Evolutionary conservation across 2,888 invertebrate species (phyloP).

Genomic region (Lasioglossum vierecki): DNA sequence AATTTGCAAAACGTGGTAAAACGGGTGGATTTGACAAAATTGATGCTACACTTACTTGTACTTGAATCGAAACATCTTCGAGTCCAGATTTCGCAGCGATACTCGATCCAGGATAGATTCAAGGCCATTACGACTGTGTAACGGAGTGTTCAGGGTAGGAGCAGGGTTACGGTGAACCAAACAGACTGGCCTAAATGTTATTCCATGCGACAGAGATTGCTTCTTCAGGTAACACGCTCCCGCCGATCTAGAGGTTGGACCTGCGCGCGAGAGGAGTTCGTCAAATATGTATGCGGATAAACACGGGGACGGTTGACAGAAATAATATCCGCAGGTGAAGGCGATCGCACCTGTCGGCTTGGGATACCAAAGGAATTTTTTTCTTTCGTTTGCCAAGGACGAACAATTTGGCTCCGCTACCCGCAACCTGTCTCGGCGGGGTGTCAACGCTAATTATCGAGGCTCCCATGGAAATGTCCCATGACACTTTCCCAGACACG

Average conservation of each 20-base stretch:
- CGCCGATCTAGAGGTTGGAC: slow-evolving; percentile 50
- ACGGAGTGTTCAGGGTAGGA: slow-evolving; percentile 27
- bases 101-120: not conserved
- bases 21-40: too few relatives aligned
- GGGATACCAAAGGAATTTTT: slow-evolving; percentile 36
- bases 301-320: slow-evolving; percentile 74
- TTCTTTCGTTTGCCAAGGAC: not conserved
- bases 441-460: not conserved
- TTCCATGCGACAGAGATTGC: slow-evolving; percentile 76
- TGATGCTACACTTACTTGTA: not conserved
- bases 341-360: slow-evolving; percentile 65
- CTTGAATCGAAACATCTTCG: not conserved
- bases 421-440: not conserved
- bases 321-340: slow-evolving; percentile 74
- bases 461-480: too few relatives aligned
- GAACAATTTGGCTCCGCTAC: slow-evolving; percentile 13
- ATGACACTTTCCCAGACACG: too few relatives aligned
- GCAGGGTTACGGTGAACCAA: slow-evolving; percentile 38
- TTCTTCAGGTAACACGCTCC: slow-evolving; percentile 74
- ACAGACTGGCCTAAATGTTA: slow-evolving; percentile 72
- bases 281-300: slow-evolving; percentile 77
- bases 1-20: too few relatives aligned
- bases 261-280: slow-evolving; percentile 64
- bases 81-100: not conserved
- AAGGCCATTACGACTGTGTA: not conserved